Conservation (phyloP, 2,113 vertebrate species). For the Saccopteryx leptura region DNA sequence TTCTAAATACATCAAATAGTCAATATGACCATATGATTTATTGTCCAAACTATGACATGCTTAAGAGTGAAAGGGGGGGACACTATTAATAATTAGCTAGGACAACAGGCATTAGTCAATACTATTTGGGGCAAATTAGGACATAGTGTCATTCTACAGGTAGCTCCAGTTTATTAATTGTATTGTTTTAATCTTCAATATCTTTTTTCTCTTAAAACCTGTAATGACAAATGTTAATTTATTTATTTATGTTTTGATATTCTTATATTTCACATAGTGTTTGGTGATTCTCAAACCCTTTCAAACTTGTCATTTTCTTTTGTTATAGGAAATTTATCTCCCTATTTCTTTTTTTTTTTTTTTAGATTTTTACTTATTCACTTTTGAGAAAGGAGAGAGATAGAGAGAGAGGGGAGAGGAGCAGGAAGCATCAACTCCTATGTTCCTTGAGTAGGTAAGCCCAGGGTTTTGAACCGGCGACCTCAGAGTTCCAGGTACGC, state of each 20-base stretch:
- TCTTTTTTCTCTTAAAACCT: constrained; percentile 23
- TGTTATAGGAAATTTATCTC: background rate
- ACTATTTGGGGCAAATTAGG: background rate
- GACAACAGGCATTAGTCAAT: background rate
- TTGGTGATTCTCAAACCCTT: background rate
- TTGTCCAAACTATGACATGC: background rate
- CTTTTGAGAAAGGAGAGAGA: no score
- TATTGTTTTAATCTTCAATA: background rate
- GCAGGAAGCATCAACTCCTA: no score
- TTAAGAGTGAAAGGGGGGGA: background rate
- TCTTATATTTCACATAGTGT: background rate
- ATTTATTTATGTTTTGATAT: constrained; percentile 9
- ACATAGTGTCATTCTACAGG: background rate
- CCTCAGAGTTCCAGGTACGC: no score
- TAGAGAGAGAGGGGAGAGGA: no score
- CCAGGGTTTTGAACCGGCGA: no score
- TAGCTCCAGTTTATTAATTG: background rate
- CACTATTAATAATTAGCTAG: background rate
- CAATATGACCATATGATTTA: background rate
- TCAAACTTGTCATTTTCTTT: constrained; percentile 22
- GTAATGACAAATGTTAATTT: background rate
- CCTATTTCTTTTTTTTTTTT: no score
- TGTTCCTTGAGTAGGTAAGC: no score
- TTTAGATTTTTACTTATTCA: no score
- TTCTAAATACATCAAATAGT: background rate